These are phyloP conservation scores for Cassiopea xamachana DNA, from an alignment of 30 jellyfish, hydroid and myxozoan genomes.

Conservation along the genomic window DNA sequence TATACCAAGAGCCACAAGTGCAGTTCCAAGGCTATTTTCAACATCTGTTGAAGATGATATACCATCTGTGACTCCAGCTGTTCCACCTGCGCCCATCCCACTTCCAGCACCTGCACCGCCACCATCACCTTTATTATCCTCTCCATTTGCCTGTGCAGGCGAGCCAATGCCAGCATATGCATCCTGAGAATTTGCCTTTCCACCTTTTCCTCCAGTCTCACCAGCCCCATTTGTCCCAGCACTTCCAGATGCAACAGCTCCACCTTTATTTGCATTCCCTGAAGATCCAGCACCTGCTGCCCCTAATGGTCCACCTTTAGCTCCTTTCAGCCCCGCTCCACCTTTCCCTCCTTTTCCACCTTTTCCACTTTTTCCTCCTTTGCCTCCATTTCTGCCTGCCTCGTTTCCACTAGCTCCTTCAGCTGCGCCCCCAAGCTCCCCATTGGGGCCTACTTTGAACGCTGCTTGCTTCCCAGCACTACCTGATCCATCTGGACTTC, in stretches of 20 bases:
- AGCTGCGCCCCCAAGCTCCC: constrained; percentile 65
- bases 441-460: constrained; percentile 63
- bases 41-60: constrained; percentile 74
- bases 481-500: constrained; percentile 27
- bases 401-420: constrained; percentile 29
- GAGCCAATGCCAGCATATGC: constrained; percentile 78
- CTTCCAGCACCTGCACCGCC: constrained; percentile 77
- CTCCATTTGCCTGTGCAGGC: constrained; percentile 70
- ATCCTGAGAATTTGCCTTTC: constrained; percentile 44
- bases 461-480: constrained; percentile 29
- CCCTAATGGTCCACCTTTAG: constrained; percentile 57
- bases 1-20: constrained; percentile 63
- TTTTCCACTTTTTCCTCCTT: constrained; percentile 12
- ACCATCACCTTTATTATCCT: constrained; percentile 50
- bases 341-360: constrained; percentile 57
- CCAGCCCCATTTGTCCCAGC: constrained; percentile 72
- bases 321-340: constrained; percentile 23
- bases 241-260: constrained; percentile 64
- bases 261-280: constrained; percentile 38
- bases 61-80: constrained; percentile 76
- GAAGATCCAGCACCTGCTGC: constrained; percentile 71
- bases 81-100: constrained; percentile 81
- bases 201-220: constrained; percentile 52
- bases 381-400: constrained; percentile 22
- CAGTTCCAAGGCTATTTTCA: constrained; percentile 65